A percentile compares a stretch with the other conserved stretches of the same genome.
These are phyloP conservation scores for Lepidocolaptes lacrymiger DNA, from an alignment of 2,797 vertebrate species.

Conservation along the genomic window DNA sequence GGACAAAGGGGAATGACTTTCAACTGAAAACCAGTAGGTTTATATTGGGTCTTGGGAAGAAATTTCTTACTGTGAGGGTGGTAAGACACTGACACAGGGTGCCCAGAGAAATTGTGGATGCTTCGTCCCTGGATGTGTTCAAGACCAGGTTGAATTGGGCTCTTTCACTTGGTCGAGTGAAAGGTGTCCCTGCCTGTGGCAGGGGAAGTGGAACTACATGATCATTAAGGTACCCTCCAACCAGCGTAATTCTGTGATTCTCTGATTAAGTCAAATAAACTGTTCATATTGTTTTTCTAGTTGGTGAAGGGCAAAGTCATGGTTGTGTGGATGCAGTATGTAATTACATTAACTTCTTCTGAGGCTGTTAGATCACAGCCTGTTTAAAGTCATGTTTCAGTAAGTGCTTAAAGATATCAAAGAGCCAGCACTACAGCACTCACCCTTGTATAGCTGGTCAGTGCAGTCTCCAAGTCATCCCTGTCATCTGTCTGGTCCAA, in stretches of 20 bases:
- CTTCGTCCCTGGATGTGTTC: neutral
- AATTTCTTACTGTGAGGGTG: neutral
- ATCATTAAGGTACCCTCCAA: neutral
- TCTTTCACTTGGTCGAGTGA: neutral
- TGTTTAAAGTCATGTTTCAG: neutral
- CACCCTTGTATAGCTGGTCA: fast-evolving
- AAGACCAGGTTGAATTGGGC: neutral
- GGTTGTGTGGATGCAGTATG: neutral
- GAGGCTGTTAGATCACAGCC: neutral
- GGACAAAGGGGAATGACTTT: neutral
- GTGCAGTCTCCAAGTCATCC: neutral
- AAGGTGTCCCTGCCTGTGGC: neutral
- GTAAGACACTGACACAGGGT: too few species aligned
- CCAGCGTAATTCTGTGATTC: neutral
- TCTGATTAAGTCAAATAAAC: neutral
- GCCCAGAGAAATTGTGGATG: neutral
- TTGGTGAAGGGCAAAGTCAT: neutral
- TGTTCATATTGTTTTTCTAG: neutral
- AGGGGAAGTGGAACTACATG: neutral
- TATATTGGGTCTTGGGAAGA: neutral
- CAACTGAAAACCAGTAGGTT: neutral
- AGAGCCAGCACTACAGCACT: neutral
- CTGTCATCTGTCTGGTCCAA: neutral
- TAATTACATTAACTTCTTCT: neutral
- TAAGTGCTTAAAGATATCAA: neutral